Base-by-base conservation (phyloP, 2,797 vertebrate genomes). In the Brachymystax lenok region DNA sequence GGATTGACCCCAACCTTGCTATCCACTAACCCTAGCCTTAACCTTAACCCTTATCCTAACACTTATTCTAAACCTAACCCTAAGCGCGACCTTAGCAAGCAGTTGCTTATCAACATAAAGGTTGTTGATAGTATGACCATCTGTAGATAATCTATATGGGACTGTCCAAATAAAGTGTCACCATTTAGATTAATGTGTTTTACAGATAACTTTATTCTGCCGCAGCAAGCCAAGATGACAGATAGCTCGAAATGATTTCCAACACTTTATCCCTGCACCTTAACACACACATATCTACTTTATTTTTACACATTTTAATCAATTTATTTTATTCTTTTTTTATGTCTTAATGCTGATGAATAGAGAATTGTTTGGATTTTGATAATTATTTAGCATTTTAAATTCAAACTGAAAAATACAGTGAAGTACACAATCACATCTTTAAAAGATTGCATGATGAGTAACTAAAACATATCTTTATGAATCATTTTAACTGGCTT, bases 371-470 rank as follows among this genome's bases (percentile, higher is more conserved):
- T 87, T 74, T 83, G 80, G 77, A 83, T 83, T 67, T 74, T 76
- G 75, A 73, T 2, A 2, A 63, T 77, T 71, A 77, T 83, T 82
- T 83, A 74, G 74, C 77, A 80, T 87, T 78, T 85, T 83, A 75
- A 86, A 67, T 82, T 89, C 63, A 73, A 82, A 80, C 71, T 68
- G 59, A 84, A 77, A 74, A 72, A 63, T 73, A 77, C 74, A 71
- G 51, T 77, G 46, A 61, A 78, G 82, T 82, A 85, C 72, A 74
- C 71, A 73, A 72, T 83, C 77, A 79, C 78, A 66, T 90, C 89
- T 91, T 88, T 61, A 87, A 90, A 89, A 33, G 27, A 63, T 4
- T 93, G 94, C 94, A 94, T 95, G 94, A 91, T 4, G 10, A 88
- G 81, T 87, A 90, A 86, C 83, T 91, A 83, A 88, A 88, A 89